Conservation (phyloP, 2,888 invertebrate genomes). For the Drosophila nigritarsus region DNA sequence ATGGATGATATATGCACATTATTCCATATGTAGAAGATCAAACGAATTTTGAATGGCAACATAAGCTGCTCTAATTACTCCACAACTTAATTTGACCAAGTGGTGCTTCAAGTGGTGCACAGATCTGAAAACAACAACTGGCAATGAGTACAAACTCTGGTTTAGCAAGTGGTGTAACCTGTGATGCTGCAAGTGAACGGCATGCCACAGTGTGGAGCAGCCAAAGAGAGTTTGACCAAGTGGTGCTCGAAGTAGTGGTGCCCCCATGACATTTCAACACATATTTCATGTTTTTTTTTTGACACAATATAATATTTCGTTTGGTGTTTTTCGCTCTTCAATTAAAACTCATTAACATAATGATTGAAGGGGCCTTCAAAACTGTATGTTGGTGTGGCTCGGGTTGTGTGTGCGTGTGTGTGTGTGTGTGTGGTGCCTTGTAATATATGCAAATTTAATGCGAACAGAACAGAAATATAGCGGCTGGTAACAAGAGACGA, state of each 20-base stretch:
- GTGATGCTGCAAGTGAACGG: neutral
- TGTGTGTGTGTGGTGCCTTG: slow-evolving; percentile 30
- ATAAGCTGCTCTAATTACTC: neutral
- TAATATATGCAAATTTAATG: slow-evolving; percentile 81
- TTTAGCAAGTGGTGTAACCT: neutral
- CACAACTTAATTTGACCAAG: neutral
- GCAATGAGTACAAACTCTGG: neutral
- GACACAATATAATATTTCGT: slow-evolving; percentile 24
- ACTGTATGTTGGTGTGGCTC: slow-evolving; percentile 1
- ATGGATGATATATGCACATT: neutral
- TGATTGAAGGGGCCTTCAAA: slow-evolving; percentile 63
- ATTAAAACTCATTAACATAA: slow-evolving; percentile 79
- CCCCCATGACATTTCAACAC: neutral
- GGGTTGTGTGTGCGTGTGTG: slow-evolving; percentile 8
- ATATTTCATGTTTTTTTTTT: slow-evolving; percentile 4
- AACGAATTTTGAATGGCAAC: neutral
- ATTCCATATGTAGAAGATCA: neutral
- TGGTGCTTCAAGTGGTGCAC: neutral
- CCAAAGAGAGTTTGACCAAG: neutral
- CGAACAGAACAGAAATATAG: slow-evolving; percentile 61
- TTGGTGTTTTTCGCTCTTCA: slow-evolving; percentile 51
- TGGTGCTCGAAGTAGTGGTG: slow-evolving; percentile 4
- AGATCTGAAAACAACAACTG: neutral
- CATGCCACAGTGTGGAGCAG: neutral
- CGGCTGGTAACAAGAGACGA: slow-evolving; percentile 52